These are phyloP conservation scores for Eristalinus aeneus DNA, from an alignment of 2,888 invertebrate species.

Conservation along the genomic window DNA sequence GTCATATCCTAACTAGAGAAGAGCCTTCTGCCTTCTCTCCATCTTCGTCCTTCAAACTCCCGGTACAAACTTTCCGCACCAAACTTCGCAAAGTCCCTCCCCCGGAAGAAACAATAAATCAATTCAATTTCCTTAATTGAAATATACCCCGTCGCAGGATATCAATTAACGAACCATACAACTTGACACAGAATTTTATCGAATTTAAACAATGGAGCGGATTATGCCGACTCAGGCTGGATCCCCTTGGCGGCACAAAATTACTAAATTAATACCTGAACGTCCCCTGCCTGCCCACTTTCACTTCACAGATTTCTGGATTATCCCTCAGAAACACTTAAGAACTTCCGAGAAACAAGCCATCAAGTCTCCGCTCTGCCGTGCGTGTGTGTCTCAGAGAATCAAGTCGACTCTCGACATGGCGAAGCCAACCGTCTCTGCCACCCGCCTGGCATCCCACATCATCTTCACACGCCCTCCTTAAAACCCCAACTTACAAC, in stretches of 20 bases:
- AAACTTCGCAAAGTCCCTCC: background rate
- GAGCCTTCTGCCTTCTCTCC: too few relatives aligned
- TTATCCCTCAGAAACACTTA: conserved; percentile 47
- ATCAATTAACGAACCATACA: conserved; percentile 44
- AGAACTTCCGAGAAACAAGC: conserved; percentile 22
- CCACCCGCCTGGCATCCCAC: conserved; percentile 1
- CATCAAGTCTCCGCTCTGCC: conserved; percentile 6
- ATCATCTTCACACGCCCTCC: background rate
- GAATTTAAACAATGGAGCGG: conserved; percentile 39
- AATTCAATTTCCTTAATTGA: conserved; percentile 38
- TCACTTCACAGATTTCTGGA: background rate
- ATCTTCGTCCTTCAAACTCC: too few relatives aligned
- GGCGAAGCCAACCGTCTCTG: conserved; percentile 23
- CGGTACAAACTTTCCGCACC: too few relatives aligned
- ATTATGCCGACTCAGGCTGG: conserved; percentile 7
- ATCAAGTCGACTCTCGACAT: conserved; percentile 13
- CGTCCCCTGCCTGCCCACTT: background rate
- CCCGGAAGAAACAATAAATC: background rate
- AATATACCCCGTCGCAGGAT: conserved; percentile 26
- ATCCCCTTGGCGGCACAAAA: background rate
- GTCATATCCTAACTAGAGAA: too few relatives aligned
- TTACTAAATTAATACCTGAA: conserved; percentile 52
- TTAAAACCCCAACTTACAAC: background rate
- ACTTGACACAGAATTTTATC: conserved; percentile 37
- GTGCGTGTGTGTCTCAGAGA: conserved; percentile 33